Percentiles rank a stretch among this genome's conserved stretches.
Evolutionary conservation across 2,888 invertebrate species (phyloP).

Genomic region (Clostera curtula): DNA sequence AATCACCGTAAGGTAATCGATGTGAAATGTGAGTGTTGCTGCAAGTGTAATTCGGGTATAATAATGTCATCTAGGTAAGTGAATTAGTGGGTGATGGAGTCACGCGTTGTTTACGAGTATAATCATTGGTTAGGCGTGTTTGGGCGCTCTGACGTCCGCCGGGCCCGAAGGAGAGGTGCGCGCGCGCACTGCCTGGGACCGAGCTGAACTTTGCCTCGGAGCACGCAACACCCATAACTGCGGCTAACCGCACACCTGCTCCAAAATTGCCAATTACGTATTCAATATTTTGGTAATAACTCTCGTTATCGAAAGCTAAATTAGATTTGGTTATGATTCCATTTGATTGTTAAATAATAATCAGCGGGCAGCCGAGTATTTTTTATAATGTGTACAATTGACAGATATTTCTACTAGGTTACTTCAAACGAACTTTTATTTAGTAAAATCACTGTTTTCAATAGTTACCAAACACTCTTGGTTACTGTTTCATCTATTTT

Average conservation of each 20-base stretch:
- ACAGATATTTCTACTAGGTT: too few species aligned
- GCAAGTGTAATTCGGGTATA: slow-evolving; percentile 40
- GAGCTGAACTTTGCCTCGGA: slow-evolving; percentile 37
- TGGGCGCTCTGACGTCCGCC: slow-evolving; percentile 12
- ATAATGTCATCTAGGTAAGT: slow-evolving; percentile 49
- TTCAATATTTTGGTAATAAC: slow-evolving; percentile 6
- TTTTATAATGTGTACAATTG: too few species aligned
- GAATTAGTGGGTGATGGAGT: slow-evolving; percentile 44
- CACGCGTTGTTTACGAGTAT: slow-evolving; percentile 46
- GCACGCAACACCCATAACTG: slow-evolving; percentile 16
- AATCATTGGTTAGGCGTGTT: slow-evolving; percentile 24
- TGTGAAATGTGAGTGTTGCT: slow-evolving; percentile 23
- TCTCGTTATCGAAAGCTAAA: slow-evolving; percentile 3
- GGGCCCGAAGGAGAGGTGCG: slow-evolving; percentile 7
- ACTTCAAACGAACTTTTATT: too few species aligned
- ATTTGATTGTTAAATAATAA: not conserved
- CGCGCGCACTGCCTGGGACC: slow-evolving; percentile 28
- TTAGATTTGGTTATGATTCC: not conserved
- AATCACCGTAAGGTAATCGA: slow-evolving; percentile 35
- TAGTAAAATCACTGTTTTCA: too few species aligned
- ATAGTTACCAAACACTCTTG: too few species aligned
- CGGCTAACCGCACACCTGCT: slow-evolving; percentile 22
- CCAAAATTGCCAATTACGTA: slow-evolving; percentile 9
- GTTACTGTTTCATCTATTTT: too few species aligned
- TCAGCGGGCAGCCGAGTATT: too few species aligned